These are phyloP conservation scores for Nemurella pictetii DNA, from an alignment of 2,888 invertebrate species.

Conservation along the genomic window DNA sequence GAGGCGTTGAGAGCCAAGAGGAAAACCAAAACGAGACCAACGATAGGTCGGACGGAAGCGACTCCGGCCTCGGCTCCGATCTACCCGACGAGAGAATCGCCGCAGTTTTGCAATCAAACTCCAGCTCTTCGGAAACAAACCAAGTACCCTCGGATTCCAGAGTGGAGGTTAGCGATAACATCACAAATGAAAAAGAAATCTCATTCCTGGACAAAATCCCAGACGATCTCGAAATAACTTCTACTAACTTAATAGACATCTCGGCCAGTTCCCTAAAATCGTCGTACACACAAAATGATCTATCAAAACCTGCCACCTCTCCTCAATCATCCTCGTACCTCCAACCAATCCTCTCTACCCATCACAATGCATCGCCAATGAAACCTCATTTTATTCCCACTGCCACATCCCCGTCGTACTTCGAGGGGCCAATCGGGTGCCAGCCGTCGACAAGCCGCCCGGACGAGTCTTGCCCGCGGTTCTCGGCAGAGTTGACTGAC, in stretches of 20 bases:
- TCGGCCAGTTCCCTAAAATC: constrained; percentile 6
- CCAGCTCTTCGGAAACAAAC: neutral
- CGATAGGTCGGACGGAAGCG: constrained; percentile 75
- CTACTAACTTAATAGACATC: constrained; percentile 32
- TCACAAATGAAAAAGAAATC: constrained; percentile 54
- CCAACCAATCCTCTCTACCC: neutral
- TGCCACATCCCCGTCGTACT: neutral
- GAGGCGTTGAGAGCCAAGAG: constrained; percentile 35
- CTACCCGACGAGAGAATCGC: constrained; percentile 60
- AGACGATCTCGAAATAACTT: constrained; percentile 49
- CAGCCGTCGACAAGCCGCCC: neutral
- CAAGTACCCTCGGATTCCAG: too few species aligned
- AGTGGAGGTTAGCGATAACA: constrained; percentile 48
- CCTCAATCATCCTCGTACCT: constrained; percentile 8
- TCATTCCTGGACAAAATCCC: constrained; percentile 57
- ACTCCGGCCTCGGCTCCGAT: constrained; percentile 81
- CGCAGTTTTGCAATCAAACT: neutral
- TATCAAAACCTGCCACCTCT: neutral
- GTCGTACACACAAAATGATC: neutral
- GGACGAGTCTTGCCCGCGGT: neutral
- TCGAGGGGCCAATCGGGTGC: neutral
- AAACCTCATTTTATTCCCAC: constrained; percentile 1
- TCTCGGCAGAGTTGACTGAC: neutral
- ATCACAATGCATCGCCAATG: neutral
- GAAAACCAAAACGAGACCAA: constrained; percentile 36